Evolutionary conservation across 1,140 invertebrate genomes (phyloP).

Genomic region (Centruroides sculpturatus): DNA sequence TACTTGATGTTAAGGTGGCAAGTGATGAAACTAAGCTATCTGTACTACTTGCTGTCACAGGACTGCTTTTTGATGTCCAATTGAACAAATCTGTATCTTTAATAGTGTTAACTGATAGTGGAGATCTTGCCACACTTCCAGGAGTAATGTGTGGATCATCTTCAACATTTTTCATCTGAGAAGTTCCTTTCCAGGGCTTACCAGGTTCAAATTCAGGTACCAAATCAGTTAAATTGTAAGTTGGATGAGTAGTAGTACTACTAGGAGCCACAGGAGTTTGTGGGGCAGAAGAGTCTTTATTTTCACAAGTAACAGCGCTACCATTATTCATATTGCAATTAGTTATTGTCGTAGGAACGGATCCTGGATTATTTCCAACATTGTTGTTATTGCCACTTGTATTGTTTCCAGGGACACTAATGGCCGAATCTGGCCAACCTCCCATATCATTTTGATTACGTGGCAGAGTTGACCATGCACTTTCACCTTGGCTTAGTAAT

Average conservation of each 20-base stretch:
- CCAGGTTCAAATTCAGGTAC: conserved; percentile 96
- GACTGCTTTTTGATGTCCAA: conserved; percentile 42
- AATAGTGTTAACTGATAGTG: conserved; percentile 65
- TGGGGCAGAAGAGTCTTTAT: not conserved
- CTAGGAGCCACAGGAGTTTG: not conserved
- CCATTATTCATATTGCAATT: too few species aligned
- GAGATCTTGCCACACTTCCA: conserved; percentile 79
- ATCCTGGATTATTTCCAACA: not conserved
- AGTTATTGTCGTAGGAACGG: conserved; percentile 1
- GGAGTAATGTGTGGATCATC: conserved; percentile 95
- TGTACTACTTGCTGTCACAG: conserved; percentile 37
- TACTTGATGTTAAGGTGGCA: conserved; percentile 57
- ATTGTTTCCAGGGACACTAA: conserved; percentile 2
- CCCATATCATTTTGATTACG: conserved; percentile 10
- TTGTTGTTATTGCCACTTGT: not conserved
- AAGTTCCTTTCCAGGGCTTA: conserved; percentile 85
- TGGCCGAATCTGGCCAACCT: conserved; percentile 4
- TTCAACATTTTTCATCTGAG: conserved; percentile 87
- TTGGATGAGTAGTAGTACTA: conserved; percentile 3
- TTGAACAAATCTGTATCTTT: conserved; percentile 68
- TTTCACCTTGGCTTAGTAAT: conserved; percentile 44
- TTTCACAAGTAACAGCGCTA: not conserved
- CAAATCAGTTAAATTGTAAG: conserved; percentile 62
- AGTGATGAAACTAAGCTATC: conserved; percentile 36
- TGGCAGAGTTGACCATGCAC: conserved; percentile 22